Base-by-base conservation (phyloP, 2,797 vertebrate species). In the Micropoecilia bifurca region DNA sequence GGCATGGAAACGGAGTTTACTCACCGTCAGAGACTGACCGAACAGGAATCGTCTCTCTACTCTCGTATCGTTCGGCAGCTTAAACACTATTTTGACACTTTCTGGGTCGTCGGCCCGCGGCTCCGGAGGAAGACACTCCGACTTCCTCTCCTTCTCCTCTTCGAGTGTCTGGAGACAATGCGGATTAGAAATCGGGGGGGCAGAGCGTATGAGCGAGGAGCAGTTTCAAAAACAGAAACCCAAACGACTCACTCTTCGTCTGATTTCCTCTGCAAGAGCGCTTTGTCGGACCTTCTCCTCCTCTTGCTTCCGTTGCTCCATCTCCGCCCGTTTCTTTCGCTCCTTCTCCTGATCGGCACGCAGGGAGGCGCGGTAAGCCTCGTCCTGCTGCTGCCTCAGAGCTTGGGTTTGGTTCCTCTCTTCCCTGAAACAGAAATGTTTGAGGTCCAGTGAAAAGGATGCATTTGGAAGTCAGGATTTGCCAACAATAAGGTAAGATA, bases 361-460 rank as follows among this genome's bases (percentile, higher is more conserved):
- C 41, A 99, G 95, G 3, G 98, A 99, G 13, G 93, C 97, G 83
- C 97, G 92, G 57, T 99, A 99, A 0, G 98, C 99, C 87, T 99
- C 98, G 0, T 99, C 98, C 93, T 99, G 99, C 92, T 99, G 98
- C 91, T 99, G 97, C 89, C 99, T 95, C 82, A 99, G 93, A 78
- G 98, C 98, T 83, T 99, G 98, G 10, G 98, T 99, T 96, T 99
- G 98, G 94, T 97, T 99, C 91, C 99, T 96, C 95, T 99, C 98
- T 95, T 99, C 98, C 83, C 99, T 99, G 89, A 20, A 85, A 82
- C 69, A 78, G 47, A 80, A 50, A 50, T 7, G 28, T 46, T n/a
- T 71, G 20, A 28, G 28, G 57, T 61, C 5, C 57, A 30, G 13
- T 61, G 0, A 28, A 28, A 61, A 16, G 2, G 28, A 61, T 33